Percentiles rank a stretch among this genome's conserved stretches.
Evolutionary conservation across 1,140 invertebrate species (phyloP).

Genomic region (Polypedilum vanderplanki): DNA sequence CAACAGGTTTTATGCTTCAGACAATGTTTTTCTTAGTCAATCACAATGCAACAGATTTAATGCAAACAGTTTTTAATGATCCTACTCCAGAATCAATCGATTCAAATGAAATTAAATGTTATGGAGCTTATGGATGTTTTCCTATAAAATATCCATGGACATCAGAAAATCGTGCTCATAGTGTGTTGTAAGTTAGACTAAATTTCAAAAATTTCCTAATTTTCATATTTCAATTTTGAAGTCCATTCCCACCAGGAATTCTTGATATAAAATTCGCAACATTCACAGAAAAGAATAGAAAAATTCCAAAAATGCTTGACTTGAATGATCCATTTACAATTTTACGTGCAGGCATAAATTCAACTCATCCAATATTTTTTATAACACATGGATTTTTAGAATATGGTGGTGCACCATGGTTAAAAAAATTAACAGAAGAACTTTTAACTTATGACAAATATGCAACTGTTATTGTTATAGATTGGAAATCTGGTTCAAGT

Average conservation of each 20-base stretch:
- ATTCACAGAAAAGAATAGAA: slow-evolving; percentile 48
- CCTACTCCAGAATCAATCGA: slow-evolving; percentile 41
- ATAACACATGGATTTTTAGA: slow-evolving; percentile 82
- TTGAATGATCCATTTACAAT: slow-evolving; percentile 58
- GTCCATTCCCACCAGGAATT: slow-evolving; percentile 60
- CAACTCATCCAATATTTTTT: slow-evolving; percentile 59
- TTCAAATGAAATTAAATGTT: slow-evolving; percentile 53
- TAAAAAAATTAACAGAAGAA: slow-evolving; percentile 53
- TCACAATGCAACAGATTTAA: slow-evolving; percentile 40
- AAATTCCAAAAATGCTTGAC: slow-evolving; percentile 52
- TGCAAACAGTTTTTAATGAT: slow-evolving; percentile 39
- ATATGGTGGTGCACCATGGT: slow-evolving; percentile 70
- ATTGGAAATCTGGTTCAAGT: slow-evolving; percentile 76
- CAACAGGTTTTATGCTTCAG: slow-evolving; percentile 41
- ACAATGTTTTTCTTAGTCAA: slow-evolving; percentile 43
- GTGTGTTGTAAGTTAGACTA: slow-evolving; percentile 45
- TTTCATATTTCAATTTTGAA: too few relatives aligned
- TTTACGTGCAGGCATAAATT: slow-evolving; percentile 51
- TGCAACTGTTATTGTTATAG: slow-evolving; percentile 67
- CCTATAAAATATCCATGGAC: slow-evolving; percentile 73
- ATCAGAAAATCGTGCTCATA: slow-evolving; percentile 65
- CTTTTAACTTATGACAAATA: slow-evolving; percentile 57
- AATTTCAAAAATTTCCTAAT: too few relatives aligned
- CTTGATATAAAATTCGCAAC: slow-evolving; percentile 49
- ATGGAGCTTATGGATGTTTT: slow-evolving; percentile 74